Base-by-base conservation (phyloP, 2,797 vertebrate genomes). In the Manis pentadactyla region DNA sequence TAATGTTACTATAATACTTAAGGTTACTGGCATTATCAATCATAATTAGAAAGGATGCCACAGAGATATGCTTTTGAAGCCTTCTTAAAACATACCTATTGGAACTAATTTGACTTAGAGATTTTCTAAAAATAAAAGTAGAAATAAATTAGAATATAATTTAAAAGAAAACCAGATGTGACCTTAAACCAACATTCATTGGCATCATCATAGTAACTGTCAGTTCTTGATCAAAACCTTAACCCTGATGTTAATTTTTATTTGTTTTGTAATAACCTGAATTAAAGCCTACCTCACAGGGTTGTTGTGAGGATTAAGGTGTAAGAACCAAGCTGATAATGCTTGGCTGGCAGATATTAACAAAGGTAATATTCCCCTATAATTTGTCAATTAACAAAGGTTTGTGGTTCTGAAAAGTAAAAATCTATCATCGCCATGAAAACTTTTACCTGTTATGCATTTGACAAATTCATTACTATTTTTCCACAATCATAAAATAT, bases 11-110 rank as follows among this genome's bases (percentile, higher is more conserved):
- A 87, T 95, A 98, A 98, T 96, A 82, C 74, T 53, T 90, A 68
- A 90, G 78, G 42, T 34, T 97, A 59, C 92, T 97, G 95, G 78
- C 92, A 85, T 97, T 98, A 94, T 98, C 96, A 96, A 77, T 75
- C 25, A 0, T 93, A 96, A 81, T 71, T 96, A 82, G 89, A 55
- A 91, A 97, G 82, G 96, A 94, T 95, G 34, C 97, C 97, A 89
- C 49, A 87, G 91, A 97, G 51, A 69, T 92, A 21, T 91, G 42
- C 82, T 96, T 97, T 91, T 95, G 94, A 98, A 90, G 17, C 42
- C n/a, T 82, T 23, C 64, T 97, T 97, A 96, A 95, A 82, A 71
- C 31, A 85, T 81, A 87, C 4, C 53, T 90, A 59, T 37, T 66
- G 81, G 78, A 46, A 64, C 64, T 87, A 69, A 66, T 87, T 34